Evolutionary conservation across 2,113 vertebrate genomes (phyloP).

Genomic region (Apaloderma vittatum): DNA sequence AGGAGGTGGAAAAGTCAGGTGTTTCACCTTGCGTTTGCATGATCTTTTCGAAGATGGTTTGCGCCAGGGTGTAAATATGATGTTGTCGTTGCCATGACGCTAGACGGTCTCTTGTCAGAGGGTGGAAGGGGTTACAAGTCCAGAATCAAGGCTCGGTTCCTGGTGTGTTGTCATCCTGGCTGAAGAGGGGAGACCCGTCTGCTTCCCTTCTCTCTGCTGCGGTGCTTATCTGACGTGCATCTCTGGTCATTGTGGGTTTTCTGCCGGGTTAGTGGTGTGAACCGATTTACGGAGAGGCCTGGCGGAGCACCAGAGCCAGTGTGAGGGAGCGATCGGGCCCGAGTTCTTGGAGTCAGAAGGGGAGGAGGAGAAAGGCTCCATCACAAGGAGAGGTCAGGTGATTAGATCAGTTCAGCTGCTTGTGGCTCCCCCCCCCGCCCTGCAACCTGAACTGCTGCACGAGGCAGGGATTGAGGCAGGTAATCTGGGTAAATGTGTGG

Average conservation of each 20-base stretch:
- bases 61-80: not conserved
- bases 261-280: not conserved
- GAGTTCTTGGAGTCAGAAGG: not conserved
- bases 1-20: not conserved
- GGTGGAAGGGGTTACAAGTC: not conserved
- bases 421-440: not conserved
- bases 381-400: not conserved
- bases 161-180: not conserved
- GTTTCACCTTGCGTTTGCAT: not conserved
- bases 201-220: not conserved
- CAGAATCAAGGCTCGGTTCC: not conserved
- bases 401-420: not conserved
- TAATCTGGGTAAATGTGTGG: not conserved
- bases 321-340: not conserved
- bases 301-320: not conserved
- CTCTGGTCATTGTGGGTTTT: constrained; percentile 3
- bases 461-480: not conserved
- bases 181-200: not conserved
- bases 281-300: not conserved
- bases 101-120: not conserved
- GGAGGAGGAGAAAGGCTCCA: not conserved
- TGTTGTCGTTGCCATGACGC: not conserved
- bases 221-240: not conserved
- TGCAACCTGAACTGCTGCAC: not conserved
- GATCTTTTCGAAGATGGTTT: not conserved